Evolutionary conservation across 2,113 vertebrate species (phyloP), one percentile per base, ranked within the genome.

Genomic region (Muntiacus muntjak): DNA sequence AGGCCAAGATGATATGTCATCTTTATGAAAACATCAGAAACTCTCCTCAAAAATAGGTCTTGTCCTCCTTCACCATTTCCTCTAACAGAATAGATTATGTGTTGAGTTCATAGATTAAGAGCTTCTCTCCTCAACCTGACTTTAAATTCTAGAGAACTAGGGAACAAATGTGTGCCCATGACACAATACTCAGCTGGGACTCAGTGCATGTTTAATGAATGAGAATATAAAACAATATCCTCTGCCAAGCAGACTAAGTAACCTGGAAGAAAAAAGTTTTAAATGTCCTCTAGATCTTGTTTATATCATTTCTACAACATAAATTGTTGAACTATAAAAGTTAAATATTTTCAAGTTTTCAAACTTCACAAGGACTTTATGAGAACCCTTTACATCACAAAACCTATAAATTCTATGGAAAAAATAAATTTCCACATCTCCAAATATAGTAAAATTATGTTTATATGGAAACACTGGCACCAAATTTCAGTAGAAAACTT

Each of bases 401-500:
- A 97, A 87, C 57, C 95, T 90, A 94, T 88, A 90, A 96, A 97
- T 90, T 76, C 64, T 87, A 88, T 85, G 57, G 57, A 97, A 96
- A 97, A 98, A 97, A 94, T 87, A 92, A 97, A 92, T 87, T n/a
- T 96, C 87, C 94, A 87, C 94, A 82, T 94, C 74, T 96, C 97
- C 45, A 64, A 97, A 98, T 97, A 97, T 36, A 64, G 88, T 95
- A 95, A 98, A 97, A 96, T 92, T 94, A 71, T 92, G 90, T 97
- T 98, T 97, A 92, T 96, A 97, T 96, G 94, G 76, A 97, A 98
- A 97, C 50, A 97, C 58, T 97, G 81, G 92, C 94, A 97, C 89
- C n/a, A 25, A 33, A 87, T 96, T 97, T 96, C 93, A 95, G 96
- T n/a, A 95, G 90, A 97, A 96, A 97, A 96, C 84, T 91, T 91